phyloP scores from a whole-genome alignment of 2,797 vertebrate species.

The Cetoscarus ocellatus region DNA sequence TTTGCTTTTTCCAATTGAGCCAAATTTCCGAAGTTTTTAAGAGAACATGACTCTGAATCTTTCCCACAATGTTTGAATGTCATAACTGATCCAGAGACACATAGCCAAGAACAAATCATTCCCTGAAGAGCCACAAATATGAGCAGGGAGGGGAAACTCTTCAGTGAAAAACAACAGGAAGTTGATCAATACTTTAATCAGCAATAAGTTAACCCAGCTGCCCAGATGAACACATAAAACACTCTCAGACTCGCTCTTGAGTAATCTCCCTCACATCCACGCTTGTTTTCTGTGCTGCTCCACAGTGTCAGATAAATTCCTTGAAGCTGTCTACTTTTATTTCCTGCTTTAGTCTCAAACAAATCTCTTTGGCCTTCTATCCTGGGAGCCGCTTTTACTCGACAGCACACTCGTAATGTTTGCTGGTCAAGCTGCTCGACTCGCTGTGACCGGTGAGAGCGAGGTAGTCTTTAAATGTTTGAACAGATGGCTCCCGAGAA shows the following conservation, averaged over 20 bases:
- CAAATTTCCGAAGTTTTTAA: no score
- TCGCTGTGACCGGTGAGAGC: constrained; percentile 50
- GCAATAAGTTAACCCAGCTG: constrained; percentile 55
- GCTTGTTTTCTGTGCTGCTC: constrained; percentile 6
- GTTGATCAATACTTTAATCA: constrained; percentile 51
- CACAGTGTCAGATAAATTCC: constrained; percentile 19
- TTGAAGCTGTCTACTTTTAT: constrained; percentile 15
- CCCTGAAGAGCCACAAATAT: constrained; percentile 70
- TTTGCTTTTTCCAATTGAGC: no score
- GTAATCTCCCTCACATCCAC: constrained; percentile 7
- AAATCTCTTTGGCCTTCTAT: constrained; percentile 27
- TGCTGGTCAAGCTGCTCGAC: constrained; percentile 58
- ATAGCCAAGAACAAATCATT: constrained; percentile 81
- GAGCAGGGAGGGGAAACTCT: constrained; percentile 51
- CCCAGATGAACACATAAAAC: constrained; percentile 13
- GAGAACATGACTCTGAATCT: constrained; percentile 42
- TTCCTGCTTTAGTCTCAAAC: constrained; percentile 42
- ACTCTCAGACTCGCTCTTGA: constrained; percentile 18
- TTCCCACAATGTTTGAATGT: constrained; percentile 55
- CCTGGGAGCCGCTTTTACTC: constrained; percentile 61
- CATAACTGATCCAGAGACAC: constrained; percentile 53
- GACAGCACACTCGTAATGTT: constrained; percentile 54
- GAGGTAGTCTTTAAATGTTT: constrained; percentile 80
- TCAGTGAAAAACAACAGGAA: constrained; percentile 49
- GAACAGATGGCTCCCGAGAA: constrained; percentile 75